phyloP scores from a whole-genome alignment of 2,888 invertebrate species.

The Cyrtodaria siliqua region DNA sequence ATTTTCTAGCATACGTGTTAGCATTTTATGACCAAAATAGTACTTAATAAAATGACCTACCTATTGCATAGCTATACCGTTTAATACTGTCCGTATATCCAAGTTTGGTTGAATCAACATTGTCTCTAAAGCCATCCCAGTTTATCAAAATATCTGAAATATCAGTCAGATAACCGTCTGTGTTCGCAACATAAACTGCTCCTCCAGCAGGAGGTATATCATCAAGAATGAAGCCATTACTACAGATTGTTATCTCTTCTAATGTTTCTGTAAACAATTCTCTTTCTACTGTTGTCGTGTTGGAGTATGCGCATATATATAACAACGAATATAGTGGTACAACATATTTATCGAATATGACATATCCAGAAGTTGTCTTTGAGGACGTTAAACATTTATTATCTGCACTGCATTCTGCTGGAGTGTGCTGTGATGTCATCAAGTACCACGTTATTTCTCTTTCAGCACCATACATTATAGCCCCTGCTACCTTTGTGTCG shows the following conservation, averaged over 20 bases:
- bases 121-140: slow-evolving; percentile 41
- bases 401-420: slow-evolving; percentile 12
- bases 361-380: slow-evolving; percentile 5
- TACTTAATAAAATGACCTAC: slow-evolving; percentile 9
- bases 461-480: slow-evolving; percentile 16
- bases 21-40: no score
- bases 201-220: slow-evolving; percentile 26
- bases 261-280: slow-evolving; percentile 26
- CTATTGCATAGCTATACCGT: slow-evolving; percentile 9
- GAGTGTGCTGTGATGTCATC: slow-evolving; percentile 18
- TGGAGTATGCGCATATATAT: slow-evolving; percentile 39
- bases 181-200: slow-evolving; percentile 13
- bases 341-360: not conserved
- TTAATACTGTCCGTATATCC: slow-evolving; percentile 21
- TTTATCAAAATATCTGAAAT: slow-evolving; percentile 1
- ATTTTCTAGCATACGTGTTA: no score
- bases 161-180: slow-evolving; percentile 22
- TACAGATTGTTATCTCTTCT: slow-evolving; percentile 26
- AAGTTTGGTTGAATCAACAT: slow-evolving; percentile 14
- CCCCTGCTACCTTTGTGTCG: slow-evolving; percentile 20
- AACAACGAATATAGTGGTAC: slow-evolving; percentile 10
- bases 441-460: slow-evolving; percentile 49
- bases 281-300: slow-evolving; percentile 4
- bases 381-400: slow-evolving; percentile 17
- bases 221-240: slow-evolving; percentile 50